phyloP scores from a whole-genome alignment of 2,888 invertebrate species.

The Phragmatobia fuliginosa region DNA sequence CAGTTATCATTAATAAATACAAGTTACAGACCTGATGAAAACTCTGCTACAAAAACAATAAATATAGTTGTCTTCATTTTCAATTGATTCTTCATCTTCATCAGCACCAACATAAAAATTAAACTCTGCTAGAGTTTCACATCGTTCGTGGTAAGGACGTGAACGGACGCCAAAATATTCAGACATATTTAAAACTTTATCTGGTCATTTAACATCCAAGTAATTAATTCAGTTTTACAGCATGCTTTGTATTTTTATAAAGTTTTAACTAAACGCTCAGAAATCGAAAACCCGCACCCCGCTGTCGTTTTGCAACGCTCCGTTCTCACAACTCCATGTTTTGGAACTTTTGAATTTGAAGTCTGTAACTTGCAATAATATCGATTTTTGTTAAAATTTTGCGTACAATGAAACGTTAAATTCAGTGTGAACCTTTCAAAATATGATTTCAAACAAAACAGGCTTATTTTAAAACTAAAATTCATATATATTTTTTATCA shows the following conservation, averaged over 20 bases:
- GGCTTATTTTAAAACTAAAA: no score
- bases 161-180: slow-evolving; percentile 67
- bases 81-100: slow-evolving; percentile 61
- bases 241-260: slow-evolving; percentile 17
- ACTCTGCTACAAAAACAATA: slow-evolving; percentile 91
- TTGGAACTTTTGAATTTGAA: background rate
- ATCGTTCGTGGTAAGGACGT: slow-evolving; percentile 76
- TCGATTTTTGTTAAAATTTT: slow-evolving; percentile 12
- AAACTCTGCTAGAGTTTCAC: slow-evolving; percentile 90
- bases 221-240: background rate
- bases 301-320: slow-evolving; percentile 29
- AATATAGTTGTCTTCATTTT: slow-evolving; percentile 83
- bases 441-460: no score
- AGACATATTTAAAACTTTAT: slow-evolving; percentile 64
- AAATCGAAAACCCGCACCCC: slow-evolving; percentile 45
- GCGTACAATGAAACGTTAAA: slow-evolving; percentile 14
- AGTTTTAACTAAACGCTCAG: no score
- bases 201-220: background rate
- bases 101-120: slow-evolving; percentile 77
- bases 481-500: no score
- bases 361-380: background rate
- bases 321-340: slow-evolving; percentile 17
- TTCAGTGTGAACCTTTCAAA: background rate
- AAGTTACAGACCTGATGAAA: slow-evolving; percentile 86
- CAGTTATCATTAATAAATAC: background rate